Conservation (phyloP, 2,888 invertebrate genomes). For the Brachynemurus nebulosus region DNA sequence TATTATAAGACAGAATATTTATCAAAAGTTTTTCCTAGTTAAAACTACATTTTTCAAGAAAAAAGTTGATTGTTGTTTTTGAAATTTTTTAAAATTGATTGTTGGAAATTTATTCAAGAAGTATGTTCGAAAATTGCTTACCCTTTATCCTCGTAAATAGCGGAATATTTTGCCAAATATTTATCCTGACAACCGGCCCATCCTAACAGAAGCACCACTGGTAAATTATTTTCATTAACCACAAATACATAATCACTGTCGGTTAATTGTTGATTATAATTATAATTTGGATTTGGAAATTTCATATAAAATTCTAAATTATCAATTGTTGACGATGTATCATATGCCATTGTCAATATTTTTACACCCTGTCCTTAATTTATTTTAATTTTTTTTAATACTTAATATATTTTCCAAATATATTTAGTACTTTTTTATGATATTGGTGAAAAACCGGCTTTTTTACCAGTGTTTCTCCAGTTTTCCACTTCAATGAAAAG, state of each 20-base stretch:
- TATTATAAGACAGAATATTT: no score
- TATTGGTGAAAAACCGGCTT: no score
- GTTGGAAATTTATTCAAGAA: no score
- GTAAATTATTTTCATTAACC: conserved; percentile 45
- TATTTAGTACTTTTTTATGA: no score
- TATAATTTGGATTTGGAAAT: conserved; percentile 40
- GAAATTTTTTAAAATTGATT: no score
- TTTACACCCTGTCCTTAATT: no score
- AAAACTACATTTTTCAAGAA: conserved; percentile 6
- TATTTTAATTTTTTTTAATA: no score
- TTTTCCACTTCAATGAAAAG: no score
- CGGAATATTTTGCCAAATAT: conserved; percentile 63
- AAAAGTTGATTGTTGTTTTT: no score
- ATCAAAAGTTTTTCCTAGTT: no score
- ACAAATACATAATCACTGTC: conserved; percentile 40
- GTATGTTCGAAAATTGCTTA: conserved; percentile 31
- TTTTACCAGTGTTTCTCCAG: no score
- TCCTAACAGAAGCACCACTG: conserved; percentile 57
- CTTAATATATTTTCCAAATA: no score
- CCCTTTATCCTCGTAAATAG: conserved; percentile 64
- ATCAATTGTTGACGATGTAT: conserved; percentile 27
- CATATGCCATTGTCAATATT: conserved; percentile 1
- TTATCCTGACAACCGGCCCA: conserved; percentile 72
- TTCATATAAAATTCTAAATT: conserved; percentile 47
- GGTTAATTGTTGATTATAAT: conserved; percentile 26